phyloP scores from a whole-genome alignment of 2,797 vertebrate species.

The Chrysocyon brachyurus region DNA sequence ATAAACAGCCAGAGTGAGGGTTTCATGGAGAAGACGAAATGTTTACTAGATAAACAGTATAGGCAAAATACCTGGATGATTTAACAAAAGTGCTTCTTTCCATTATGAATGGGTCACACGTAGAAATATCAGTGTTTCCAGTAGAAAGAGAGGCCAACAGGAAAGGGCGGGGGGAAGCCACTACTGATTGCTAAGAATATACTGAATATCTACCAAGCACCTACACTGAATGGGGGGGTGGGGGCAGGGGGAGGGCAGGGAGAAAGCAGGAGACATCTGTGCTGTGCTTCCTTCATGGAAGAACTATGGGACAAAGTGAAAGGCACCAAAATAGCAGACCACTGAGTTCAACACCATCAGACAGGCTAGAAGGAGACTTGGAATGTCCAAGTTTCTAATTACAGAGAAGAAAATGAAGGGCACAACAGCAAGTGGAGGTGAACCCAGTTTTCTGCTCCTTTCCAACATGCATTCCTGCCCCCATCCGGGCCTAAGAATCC shows the following conservation, averaged over 20 bases:
- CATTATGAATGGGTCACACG: not conserved
- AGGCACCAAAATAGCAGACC: not conserved
- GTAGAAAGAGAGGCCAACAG: not conserved
- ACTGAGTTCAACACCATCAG: not conserved
- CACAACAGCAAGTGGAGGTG: not conserved
- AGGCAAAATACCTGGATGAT: not conserved
- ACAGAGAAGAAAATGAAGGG: not conserved
- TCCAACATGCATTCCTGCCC: accelerated
- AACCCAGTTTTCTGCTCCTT: not conserved
- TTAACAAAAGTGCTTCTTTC: slow-evolving; percentile 14
- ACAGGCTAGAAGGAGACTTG: not conserved
- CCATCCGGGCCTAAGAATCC: not conserved
- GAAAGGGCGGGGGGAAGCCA: not conserved
- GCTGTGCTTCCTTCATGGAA: not conserved
- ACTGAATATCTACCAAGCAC: not conserved
- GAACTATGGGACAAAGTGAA: not conserved
- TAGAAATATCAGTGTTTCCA: not conserved
- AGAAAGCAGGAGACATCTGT: not conserved
- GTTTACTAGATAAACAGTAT: not conserved
- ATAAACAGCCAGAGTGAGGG: not conserved
- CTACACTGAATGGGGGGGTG: not conserved
- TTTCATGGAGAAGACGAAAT: not conserved
- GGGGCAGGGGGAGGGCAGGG: not conserved
- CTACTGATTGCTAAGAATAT: not conserved
- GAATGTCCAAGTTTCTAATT: not conserved